Conservation (phyloP, 1,140 invertebrate species). For the Oscheius sp. region DNA sequence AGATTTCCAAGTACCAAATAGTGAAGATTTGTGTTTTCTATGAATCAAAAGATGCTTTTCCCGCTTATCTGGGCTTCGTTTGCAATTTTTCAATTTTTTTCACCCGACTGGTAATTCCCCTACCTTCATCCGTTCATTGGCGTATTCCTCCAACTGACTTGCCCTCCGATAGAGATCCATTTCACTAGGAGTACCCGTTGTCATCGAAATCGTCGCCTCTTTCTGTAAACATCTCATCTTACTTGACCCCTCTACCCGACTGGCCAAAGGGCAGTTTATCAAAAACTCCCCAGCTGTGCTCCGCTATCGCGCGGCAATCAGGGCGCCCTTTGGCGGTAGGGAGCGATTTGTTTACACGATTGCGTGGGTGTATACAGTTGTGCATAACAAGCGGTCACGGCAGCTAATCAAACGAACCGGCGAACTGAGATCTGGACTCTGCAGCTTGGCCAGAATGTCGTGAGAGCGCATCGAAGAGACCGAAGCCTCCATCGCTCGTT, state of each 20-base stretch:
- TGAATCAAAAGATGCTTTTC: too few species aligned
- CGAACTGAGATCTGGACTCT: background rate
- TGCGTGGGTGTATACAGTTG: constrained; percentile 9
- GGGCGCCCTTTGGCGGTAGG: background rate
- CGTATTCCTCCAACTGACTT: constrained; percentile 37
- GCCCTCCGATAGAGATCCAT: constrained; percentile 36
- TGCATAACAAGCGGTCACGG: background rate
- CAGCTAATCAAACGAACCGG: background rate
- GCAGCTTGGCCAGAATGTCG: constrained; percentile 21
- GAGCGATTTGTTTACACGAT: background rate
- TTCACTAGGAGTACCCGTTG: constrained; percentile 11
- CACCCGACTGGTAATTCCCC: background rate
- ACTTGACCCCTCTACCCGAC: background rate
- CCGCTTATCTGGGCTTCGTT: too few species aligned
- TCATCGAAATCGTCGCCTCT: background rate
- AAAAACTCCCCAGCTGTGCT: background rate
- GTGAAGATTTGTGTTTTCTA: too few species aligned
- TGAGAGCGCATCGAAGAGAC: constrained; percentile 31
- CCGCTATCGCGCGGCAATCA: background rate
- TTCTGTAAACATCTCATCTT: background rate
- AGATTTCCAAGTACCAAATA: too few species aligned
- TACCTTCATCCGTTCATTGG: constrained; percentile 16
- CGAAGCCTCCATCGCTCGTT: constrained; percentile 32
- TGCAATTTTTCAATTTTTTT: background rate
- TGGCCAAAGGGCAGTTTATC: background rate